A percentile compares a stretch with the other conserved stretches of the same genome.
These are phyloP conservation scores for crab-eating macaque (Macaca fascicularis) DNA, from an alignment of 2,113 vertebrate genomes.

Conservation along the genomic window T2T-MFA8v1.1 NC_088386.1:107369501-107370000, in stretches of 20 bases:
- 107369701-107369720: neutral
- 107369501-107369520: neutral
- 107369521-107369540: neutral
- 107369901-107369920: neutral
- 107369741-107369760: neutral
- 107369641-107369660: conserved; percentile 33
- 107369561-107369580: rapidly evolving
- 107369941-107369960: neutral
- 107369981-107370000: neutral
- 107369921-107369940: neutral
- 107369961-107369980: neutral
- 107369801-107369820: neutral
- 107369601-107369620: neutral
- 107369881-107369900: neutral
- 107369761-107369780: neutral
- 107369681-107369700: neutral
- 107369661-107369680: neutral
- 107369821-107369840: neutral
- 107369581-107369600: neutral
- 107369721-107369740: neutral
- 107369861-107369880: neutral
- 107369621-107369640: neutral
- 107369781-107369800: neutral
- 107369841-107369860: neutral
- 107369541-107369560: neutral